A percentile compares a stretch with the other conserved stretches of the same genome.
These are phyloP conservation scores for Panulirus ornatus DNA, from an alignment of 1,140 invertebrate genomes.

Conservation along the genomic window DNA sequence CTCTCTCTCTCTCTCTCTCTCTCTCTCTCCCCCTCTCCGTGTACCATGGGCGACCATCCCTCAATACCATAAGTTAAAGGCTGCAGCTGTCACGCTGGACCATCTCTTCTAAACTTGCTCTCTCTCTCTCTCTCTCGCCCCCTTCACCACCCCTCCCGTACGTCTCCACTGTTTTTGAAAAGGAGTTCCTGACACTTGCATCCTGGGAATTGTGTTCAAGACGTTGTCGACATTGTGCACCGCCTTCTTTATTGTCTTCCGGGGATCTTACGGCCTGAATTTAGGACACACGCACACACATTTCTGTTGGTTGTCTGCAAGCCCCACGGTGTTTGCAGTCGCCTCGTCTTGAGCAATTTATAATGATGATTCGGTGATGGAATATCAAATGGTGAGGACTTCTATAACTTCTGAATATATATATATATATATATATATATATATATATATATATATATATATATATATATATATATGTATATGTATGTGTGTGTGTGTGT, in stretches of 20 bases:
- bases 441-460: too few species aligned
- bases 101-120: slow-evolving; percentile 57
- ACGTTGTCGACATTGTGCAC: slow-evolving; percentile 43
- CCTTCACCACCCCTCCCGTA: too few species aligned
- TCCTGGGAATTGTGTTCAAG: slow-evolving; percentile 59
- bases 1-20: slow-evolving; percentile 23
- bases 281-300: slow-evolving; percentile 2
- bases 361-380: too few species aligned
- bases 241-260: slow-evolving; percentile 47
- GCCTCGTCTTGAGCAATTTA: too few species aligned
- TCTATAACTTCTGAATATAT: too few species aligned
- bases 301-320: not conserved
- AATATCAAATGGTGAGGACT: too few species aligned
- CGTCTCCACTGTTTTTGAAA: slow-evolving; percentile 56
- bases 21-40: slow-evolving; percentile 16
- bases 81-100: slow-evolving; percentile 52
- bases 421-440: too few species aligned
- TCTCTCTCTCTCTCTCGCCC: too few species aligned
- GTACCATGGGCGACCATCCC: slow-evolving; percentile 14
- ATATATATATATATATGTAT: not conserved
- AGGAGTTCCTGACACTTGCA: slow-evolving; percentile 54
- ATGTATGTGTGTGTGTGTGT: not conserved
- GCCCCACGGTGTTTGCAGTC: not conserved
- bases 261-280: slow-evolving; percentile 36
- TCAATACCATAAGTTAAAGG: slow-evolving; percentile 58